Base-by-base conservation (phyloP, 1,140 invertebrate species). In the Propsilocerus akamusi region DNA sequence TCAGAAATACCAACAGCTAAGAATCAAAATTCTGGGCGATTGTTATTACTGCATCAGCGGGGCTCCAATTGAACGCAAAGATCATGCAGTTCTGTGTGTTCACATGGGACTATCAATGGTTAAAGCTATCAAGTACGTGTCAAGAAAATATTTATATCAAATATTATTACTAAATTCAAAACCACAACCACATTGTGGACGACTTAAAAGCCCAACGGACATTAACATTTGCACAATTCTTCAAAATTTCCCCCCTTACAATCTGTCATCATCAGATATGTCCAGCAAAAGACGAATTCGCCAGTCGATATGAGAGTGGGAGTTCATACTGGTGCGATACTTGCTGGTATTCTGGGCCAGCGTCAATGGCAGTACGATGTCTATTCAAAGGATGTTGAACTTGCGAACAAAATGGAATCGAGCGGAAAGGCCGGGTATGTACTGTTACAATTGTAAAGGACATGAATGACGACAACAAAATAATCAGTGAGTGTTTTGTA, bases 351-450 rank as follows among this genome's bases (percentile, higher is more conserved):
- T 17, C 72, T 98, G 32, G 95, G 95, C 0, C 88, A 97, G 57
- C 69, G 88, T 25, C 95, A 98, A 62, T 98, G 94, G 94, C 94
- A 98, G 68, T 98, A 95, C 68, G 95, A 99, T 60, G 90, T 99
- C 25, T 98, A 97, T 66, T 91, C 87, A 51, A 86, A 95, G 60
- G 95, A 97, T 63, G 95, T 98, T 5, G 93, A 93, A 59, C 70
- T 97, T 34, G 95, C 95, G 8, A 98, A 98, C 66, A 96, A 97
- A 70, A 97, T 98, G 93, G 95, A 99, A 69, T 92, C 89, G 63
- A 89, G 86, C 52, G 95, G 95, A 28, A 80, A 86, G 66, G 89
- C 94, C 3, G 94, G 94, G 93, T 97, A 71, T 75, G 75, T 67
- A 46, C 48, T n/a, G n/a, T 14, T 37, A 37, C 32, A 5, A 14